Evolutionary conservation across 1,140 invertebrate genomes (phyloP), one percentile per base, ranked within the genome.

Genomic region (Pseudomyrmex cubaensis): DNA sequence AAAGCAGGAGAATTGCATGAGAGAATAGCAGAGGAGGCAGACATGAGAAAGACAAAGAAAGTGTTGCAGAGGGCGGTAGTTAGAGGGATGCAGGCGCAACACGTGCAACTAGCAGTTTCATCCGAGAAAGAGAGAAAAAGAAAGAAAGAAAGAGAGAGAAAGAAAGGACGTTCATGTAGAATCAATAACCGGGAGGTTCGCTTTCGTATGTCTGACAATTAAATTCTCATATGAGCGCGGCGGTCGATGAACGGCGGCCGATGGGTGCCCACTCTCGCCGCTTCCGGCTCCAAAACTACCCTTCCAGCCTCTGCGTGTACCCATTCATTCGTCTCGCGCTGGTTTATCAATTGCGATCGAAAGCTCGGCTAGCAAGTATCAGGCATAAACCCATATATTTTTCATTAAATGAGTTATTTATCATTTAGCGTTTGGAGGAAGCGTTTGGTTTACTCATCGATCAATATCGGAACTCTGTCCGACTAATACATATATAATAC

Each of bases 201-300:
- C 56, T 87, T 87, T 82, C 88, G 86, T 89, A 89, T 90, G 84
- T 83, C 86, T 86, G 90, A 90, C 89, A 90, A 91, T 91, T 90
- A 91, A 90, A 91, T 90, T 89, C 87, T 90, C 90, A 85, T 90
- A 86, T 88, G 72, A 85, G 48, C 73, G 85, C 61, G 48, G 74
- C 76, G 76, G 76, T 80, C 76, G 76, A 80, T 80, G 76, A 80
- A 80, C 76, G 66, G 54, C 44, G 44, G 54, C 66, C 64, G 64
- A 80, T 70, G 54, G 76, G 22, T 80, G 15, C 44, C 76, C 64
- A 48, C 52, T 75, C 69, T 63, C 25, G 17, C 57, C 13, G 20
- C 59, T 13, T 48, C 48, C 35, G 44, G 44, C 59, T 48, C 12
- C 44, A 7, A 25, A 56, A 4, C 20, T 15, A 20, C 25, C 25